Percentiles rank a stretch among this genome's conserved stretches.
phyloP scores from a whole-genome alignment of 1,140 invertebrate genomes.

The Reticulitermes speratus region DNA sequence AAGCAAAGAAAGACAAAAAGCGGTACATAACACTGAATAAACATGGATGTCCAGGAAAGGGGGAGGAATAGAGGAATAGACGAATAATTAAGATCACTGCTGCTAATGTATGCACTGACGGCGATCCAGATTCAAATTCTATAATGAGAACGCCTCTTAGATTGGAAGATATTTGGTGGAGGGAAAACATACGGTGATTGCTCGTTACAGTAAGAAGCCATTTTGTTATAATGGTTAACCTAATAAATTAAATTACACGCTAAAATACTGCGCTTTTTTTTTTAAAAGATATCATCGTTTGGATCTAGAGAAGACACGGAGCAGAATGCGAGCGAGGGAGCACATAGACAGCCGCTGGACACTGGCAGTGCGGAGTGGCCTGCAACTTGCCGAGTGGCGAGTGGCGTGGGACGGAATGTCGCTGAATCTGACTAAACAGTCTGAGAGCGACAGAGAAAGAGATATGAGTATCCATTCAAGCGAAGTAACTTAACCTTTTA shows the following conservation, averaged over 20 bases:
- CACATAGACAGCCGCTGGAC: neutral
- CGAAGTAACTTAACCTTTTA: too few species aligned
- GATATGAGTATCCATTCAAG: too few species aligned
- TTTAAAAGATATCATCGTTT: neutral
- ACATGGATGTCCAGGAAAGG: neutral
- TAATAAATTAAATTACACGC: slow-evolving; percentile 14
- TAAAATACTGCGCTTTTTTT: slow-evolving; percentile 8
- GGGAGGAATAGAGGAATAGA: neutral
- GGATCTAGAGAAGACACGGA: neutral
- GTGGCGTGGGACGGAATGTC: neutral
- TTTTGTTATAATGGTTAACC: neutral
- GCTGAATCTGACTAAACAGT: neutral
- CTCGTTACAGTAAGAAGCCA: neutral
- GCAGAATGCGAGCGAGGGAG: neutral
- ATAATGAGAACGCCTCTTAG: slow-evolving; percentile 5
- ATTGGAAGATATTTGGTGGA: neutral
- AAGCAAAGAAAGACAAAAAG: neutral
- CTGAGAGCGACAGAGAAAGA: too few species aligned
- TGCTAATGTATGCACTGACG: slow-evolving; percentile 17
- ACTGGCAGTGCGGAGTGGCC: neutral
- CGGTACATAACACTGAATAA: neutral
- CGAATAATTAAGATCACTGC: slow-evolving; percentile 22
- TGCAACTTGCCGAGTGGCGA: neutral
- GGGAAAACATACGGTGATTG: neutral
- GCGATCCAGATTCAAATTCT: neutral